These are phyloP conservation scores for Aspiorhynchus laticeps DNA, from an alignment of 2,113 vertebrate species.

Conservation along the genomic window DNA sequence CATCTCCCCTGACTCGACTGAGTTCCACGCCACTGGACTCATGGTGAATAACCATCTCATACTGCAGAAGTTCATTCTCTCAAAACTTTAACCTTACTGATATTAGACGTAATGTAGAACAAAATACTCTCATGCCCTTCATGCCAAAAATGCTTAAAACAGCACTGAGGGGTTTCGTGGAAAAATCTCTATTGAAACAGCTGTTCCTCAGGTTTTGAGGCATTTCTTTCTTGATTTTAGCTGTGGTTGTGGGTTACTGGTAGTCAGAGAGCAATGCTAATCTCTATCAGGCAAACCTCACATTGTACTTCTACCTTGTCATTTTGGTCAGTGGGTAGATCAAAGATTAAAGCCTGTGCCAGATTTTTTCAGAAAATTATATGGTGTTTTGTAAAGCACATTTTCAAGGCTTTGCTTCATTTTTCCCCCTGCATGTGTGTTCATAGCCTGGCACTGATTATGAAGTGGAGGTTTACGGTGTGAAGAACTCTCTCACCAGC, in stretches of 20 bases:
- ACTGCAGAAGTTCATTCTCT: neutral
- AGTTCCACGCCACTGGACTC: slow-evolving; percentile 85
- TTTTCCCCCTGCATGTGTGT: neutral
- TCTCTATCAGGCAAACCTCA: slow-evolving; percentile 38
- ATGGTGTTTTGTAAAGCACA: neutral
- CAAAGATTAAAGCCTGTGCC: neutral
- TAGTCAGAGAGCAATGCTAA: slow-evolving; percentile 11
- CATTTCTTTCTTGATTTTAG: slow-evolving; percentile 12
- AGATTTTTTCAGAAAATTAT: slow-evolving; percentile 15
- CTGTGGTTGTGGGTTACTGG: slow-evolving; percentile 12
- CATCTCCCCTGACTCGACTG: slow-evolving; percentile 86
- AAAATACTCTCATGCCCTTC: neutral
- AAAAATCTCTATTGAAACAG: slow-evolving; percentile 8
- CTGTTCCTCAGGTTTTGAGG: slow-evolving; percentile 8
- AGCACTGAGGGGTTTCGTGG: neutral
- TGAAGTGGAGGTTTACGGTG: slow-evolving; percentile 88
- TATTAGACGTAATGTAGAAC: neutral
- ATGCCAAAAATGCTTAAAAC: neutral
- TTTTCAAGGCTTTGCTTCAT: neutral
- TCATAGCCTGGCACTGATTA: slow-evolving; percentile 90
- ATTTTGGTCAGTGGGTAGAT: slow-evolving; percentile 34
- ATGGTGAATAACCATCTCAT: slow-evolving; percentile 79
- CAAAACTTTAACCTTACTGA: neutral
- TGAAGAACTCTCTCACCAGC: slow-evolving; percentile 92
- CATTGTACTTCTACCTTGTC: neutral